phyloP scores from a whole-genome alignment of 2,888 invertebrate species.

The Gerris lacustris region DNA sequence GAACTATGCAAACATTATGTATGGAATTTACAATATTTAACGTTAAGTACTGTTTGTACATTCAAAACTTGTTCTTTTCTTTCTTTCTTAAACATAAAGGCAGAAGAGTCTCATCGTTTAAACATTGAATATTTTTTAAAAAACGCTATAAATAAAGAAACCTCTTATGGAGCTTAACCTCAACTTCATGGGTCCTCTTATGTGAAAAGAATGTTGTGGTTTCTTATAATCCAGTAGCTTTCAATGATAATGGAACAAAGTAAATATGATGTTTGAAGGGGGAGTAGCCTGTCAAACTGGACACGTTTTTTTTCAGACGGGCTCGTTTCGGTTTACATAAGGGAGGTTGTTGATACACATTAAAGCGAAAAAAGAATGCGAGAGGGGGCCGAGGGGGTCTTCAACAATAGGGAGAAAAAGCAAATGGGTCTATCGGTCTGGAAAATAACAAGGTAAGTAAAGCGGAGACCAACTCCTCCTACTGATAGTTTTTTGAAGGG shows the following conservation, averaged over 20 bases:
- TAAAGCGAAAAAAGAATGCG: background rate
- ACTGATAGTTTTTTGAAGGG: background rate
- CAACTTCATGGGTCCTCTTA: too few relatives aligned
- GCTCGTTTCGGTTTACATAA: background rate
- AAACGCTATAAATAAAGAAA: background rate
- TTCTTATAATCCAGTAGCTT: background rate
- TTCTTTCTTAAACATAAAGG: background rate
- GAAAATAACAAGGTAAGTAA: conserved; percentile 2
- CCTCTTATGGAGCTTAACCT: background rate
- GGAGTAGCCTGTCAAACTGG: background rate
- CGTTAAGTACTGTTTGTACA: background rate
- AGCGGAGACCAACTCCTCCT: background rate
- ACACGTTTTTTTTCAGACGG: background rate
- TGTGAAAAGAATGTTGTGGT: background rate
- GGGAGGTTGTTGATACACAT: background rate
- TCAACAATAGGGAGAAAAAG: background rate
- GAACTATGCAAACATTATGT: background rate
- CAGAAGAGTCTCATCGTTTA: background rate
- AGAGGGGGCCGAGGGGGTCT: background rate
- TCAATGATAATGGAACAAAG: background rate
- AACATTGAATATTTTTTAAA: background rate
- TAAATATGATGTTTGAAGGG: background rate
- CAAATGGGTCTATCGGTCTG: background rate
- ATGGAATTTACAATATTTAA: background rate
- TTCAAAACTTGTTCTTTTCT: background rate